These are phyloP conservation scores for Amazona guildingii DNA, from an alignment of 2,113 vertebrate species.

Conservation along the genomic window DNA sequence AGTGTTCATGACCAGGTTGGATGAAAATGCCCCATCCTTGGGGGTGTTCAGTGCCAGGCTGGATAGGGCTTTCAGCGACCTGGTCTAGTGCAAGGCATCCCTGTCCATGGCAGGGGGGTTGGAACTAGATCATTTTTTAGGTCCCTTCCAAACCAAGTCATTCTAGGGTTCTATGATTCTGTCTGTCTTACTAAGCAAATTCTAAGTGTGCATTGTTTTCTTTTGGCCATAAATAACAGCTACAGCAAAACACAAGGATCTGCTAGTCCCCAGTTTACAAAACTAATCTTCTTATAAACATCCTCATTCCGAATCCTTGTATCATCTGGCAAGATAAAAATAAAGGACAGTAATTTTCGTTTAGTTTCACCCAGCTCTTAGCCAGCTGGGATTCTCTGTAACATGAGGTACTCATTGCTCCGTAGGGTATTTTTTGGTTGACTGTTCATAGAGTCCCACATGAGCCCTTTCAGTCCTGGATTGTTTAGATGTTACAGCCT, in stretches of 20 bases:
- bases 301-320: neutral
- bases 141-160: neutral
- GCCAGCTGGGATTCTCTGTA: accelerated
- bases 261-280: neutral
- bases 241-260: neutral
- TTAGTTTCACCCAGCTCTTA: neutral
- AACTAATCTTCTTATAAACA: slow-evolving; percentile 14
- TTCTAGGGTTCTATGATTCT: neutral
- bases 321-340: neutral
- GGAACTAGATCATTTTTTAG: neutral
- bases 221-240: neutral
- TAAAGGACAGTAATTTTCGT: neutral
- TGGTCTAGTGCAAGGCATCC: neutral
- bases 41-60: no score
- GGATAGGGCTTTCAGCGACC: neutral
- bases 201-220: neutral
- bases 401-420: neutral
- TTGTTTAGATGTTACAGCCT: neutral
- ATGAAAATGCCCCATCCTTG: neutral
- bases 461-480: neutral
- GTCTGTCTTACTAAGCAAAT: neutral
- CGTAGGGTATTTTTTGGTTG: neutral
- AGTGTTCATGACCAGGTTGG: neutral
- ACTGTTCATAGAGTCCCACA: accelerated
- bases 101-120: neutral